Conservation (phyloP, 2,888 invertebrate species). For the Theretra japonica region DNA sequence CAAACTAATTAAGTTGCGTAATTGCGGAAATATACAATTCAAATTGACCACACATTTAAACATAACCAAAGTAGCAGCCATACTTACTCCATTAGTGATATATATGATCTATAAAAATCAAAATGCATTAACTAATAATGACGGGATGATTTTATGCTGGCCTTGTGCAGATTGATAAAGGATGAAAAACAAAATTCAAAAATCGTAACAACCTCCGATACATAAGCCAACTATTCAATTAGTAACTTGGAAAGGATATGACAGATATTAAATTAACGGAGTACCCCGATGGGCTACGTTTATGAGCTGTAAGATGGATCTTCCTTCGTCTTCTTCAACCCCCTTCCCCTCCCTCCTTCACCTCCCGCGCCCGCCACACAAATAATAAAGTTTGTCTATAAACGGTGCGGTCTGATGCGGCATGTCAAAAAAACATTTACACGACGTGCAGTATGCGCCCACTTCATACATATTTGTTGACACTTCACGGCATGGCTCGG, state of each 20-base stretch:
- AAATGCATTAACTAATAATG: too few species aligned
- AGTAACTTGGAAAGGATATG: background rate
- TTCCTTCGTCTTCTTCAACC: background rate
- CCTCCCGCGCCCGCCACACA: constrained; percentile 8
- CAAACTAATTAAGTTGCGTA: too few species aligned
- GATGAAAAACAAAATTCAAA: too few species aligned
- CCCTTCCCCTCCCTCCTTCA: background rate
- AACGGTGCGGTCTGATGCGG: constrained; percentile 24
- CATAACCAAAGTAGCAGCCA: too few species aligned
- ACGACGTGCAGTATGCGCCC: background rate
- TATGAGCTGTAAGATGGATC: background rate
- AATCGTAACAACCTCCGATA: background rate
- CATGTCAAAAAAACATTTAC: constrained; percentile 20
- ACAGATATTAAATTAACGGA: background rate
- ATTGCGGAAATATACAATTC: too few species aligned
- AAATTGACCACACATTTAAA: too few species aligned
- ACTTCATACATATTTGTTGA: constrained; percentile 30
- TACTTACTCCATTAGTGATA: too few species aligned
- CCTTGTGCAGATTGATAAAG: too few species aligned
- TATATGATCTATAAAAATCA: too few species aligned
- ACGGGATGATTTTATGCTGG: too few species aligned
- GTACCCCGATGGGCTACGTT: background rate
- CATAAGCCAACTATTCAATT: background rate
- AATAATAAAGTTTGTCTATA: constrained; percentile 31
- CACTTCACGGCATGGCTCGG: constrained; percentile 28